These are phyloP conservation scores for Mactra quadrangularis DNA, from an alignment of 1,140 invertebrate species.

Conservation along the genomic window DNA sequence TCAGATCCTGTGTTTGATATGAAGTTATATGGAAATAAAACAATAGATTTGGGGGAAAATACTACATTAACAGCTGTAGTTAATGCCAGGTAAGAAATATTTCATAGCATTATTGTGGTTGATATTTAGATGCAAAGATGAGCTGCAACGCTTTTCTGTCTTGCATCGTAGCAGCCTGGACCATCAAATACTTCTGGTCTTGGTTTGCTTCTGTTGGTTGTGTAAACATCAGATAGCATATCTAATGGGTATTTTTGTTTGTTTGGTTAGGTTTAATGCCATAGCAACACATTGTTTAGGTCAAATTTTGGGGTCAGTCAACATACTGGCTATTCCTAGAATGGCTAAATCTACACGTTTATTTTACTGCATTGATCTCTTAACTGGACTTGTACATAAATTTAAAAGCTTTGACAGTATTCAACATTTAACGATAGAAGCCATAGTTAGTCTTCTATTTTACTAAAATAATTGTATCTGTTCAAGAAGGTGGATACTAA, in stretches of 20 bases:
- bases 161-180: not conserved
- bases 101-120: not conserved
- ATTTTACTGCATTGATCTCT: too few species aligned
- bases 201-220: not conserved
- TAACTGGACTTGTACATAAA: too few species aligned
- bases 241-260: not conserved
- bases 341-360: too few species aligned
- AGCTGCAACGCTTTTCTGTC: not conserved
- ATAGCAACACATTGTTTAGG: too few species aligned
- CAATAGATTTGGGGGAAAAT: not conserved
- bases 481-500: too few species aligned
- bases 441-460: too few species aligned
- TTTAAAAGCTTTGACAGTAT: too few species aligned
- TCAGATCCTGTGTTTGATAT: slow-evolving; percentile 4
- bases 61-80: not conserved
- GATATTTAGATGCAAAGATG: not conserved
- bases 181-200: not conserved
- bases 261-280: too few species aligned
- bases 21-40: not conserved
- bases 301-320: too few species aligned
- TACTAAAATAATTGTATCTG: too few species aligned
- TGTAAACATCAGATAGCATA: not conserved
- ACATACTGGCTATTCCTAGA: too few species aligned
- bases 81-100: slow-evolving; percentile 11
- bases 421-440: too few species aligned